Evolutionary conservation across 2,113 vertebrate species (phyloP).

Genomic region (Tupaia tana): DNA sequence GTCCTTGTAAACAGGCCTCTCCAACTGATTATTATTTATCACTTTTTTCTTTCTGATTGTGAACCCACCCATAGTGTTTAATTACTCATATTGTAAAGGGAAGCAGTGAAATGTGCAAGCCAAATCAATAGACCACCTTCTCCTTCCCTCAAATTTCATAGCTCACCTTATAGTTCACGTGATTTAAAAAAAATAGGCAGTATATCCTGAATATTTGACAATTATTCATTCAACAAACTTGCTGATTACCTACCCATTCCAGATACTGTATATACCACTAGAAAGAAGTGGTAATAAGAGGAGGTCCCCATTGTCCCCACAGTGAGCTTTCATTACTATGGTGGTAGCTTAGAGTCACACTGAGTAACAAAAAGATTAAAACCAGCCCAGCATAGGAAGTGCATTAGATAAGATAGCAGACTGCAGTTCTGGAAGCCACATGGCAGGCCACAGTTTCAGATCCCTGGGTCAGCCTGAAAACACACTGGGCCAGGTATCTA

Average conservation of each 20-base stretch:
- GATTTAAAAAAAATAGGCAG: not conserved
- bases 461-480: too few relatives aligned
- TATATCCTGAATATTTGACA: not conserved
- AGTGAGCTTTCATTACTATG: not conserved
- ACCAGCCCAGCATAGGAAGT: too few relatives aligned
- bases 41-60: not conserved
- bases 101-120: not conserved
- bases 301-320: not conserved
- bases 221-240: conserved; percentile 7
- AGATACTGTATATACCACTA: not conserved
- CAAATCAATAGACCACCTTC: not conserved
- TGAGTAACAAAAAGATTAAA: not conserved
- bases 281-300: not conserved
- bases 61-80: not conserved
- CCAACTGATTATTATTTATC: not conserved
- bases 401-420: too few relatives aligned
- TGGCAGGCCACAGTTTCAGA: too few relatives aligned
- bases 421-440: too few relatives aligned
- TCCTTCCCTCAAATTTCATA: not conserved
- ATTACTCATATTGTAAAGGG: not conserved
- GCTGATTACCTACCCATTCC: not conserved
- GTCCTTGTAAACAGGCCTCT: not conserved
- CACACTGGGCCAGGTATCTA: too few relatives aligned
- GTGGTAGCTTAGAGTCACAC: not conserved
- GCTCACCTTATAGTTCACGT: not conserved